These are phyloP conservation scores for Parnassius apollo DNA, from an alignment of 2,888 invertebrate species.

Conservation along the genomic window DNA sequence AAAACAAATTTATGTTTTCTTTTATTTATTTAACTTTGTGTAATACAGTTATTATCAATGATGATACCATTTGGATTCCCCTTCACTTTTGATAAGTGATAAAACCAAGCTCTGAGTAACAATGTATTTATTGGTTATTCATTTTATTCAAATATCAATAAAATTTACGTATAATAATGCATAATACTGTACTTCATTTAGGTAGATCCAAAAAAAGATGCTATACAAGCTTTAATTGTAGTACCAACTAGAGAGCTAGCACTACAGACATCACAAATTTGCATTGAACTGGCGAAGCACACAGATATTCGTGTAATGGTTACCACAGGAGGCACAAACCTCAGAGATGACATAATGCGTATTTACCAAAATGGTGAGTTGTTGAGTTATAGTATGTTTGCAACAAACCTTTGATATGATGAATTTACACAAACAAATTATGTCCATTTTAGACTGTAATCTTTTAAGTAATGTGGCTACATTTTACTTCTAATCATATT, in stretches of 20 bases:
- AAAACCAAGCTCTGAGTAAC: conserved; percentile 48
- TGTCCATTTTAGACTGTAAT: too few species aligned
- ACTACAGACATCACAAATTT: conserved; percentile 99
- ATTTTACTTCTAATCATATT: too few species aligned
- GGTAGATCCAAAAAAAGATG: conserved; percentile 93
- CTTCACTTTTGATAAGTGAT: conserved; percentile 77
- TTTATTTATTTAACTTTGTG: too few species aligned
- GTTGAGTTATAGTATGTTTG: too few species aligned
- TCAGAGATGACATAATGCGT: conserved; percentile 99
- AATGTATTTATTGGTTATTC: not conserved
- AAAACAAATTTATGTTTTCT: too few species aligned
- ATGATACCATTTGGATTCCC: conserved; percentile 77
- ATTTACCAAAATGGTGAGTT: conserved; percentile 96
- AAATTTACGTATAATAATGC: not conserved
- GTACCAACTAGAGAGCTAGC: conserved; percentile 99
- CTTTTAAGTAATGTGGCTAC: too few species aligned
- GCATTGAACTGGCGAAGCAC: conserved; percentile 99
- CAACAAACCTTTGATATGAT: too few species aligned
- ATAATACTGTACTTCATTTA: conserved; percentile 32
- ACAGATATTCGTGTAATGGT: conserved; percentile 99
- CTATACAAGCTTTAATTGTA: conserved; percentile 98
- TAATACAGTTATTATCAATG: conserved; percentile 38
- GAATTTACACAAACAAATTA: too few species aligned
- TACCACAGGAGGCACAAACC: conserved; percentile 98
- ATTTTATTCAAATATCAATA: conserved; percentile 18